Evolutionary conservation across 2,888 invertebrate species (phyloP), one percentile per base, ranked within the genome.

Genomic region (Eilema depressum): DNA sequence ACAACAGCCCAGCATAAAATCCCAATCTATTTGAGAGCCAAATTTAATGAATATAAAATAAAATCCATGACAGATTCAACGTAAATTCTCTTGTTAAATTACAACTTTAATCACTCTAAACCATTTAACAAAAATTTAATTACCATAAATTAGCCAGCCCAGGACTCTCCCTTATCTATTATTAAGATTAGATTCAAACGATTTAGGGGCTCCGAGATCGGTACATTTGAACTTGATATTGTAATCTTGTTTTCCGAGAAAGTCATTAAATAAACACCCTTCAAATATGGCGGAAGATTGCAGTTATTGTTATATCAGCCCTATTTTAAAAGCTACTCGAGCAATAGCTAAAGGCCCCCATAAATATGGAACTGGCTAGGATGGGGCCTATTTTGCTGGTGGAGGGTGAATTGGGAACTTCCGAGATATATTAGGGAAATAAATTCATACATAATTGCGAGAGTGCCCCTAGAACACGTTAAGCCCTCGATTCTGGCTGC

Each of bases 101-200:
- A 66, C 70, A 56, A 62, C 37, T 70, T 53, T 61, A 65, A 69
- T 65, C 61, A 57, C 60, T 30, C 33, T 20, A 33, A 61, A 59
- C 71, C 63, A 74, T 78, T 78, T 70, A 70, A 75, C 80, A 80
- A 80, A 80, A 80, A 76, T 80, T 76, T 72, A 80, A 80, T 80
- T 76, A 78, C 33, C 73, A 80, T 80, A 78, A 78, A 80, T 80
- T 75, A 70, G 69, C 57, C 47, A 63, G 11, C 20, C 66, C 70
- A 41, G 20, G 26, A 26, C 30, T 26, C 61, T 56, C 66, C 74
- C 77, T 78, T 80, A 80, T 80, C 78, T 80, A 77, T 75, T 78
- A 77, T 81, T 76, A 73, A 72, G 74, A 73, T 75, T 73, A 64
- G 71, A 70, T 76, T 77, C 70, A 37, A 71, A 68, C 74, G 64